phyloP scores from a whole-genome alignment of 2,888 invertebrate species.

The Ormyrus nitidulus region DNA sequence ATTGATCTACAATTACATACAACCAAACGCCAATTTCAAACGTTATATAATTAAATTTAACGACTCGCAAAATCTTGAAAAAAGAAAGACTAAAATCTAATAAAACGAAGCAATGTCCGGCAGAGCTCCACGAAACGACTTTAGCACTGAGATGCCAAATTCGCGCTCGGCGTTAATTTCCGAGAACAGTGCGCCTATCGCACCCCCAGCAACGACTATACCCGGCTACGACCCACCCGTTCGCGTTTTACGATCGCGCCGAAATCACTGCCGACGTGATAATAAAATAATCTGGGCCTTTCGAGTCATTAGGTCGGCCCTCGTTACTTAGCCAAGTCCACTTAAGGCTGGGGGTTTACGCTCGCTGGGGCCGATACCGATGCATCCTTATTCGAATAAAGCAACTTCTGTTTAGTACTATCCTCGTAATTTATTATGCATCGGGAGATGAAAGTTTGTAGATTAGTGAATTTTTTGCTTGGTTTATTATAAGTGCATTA shows the following conservation, averaged over 20 bases:
- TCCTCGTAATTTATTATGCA: too few species aligned
- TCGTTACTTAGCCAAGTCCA: constrained; percentile 69
- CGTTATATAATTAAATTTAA: background rate
- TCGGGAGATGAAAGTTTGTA: too few species aligned
- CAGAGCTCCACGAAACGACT: background rate
- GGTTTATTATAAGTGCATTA: too few species aligned
- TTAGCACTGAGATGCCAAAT: constrained; percentile 8
- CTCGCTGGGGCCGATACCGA: background rate
- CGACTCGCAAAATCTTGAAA: background rate
- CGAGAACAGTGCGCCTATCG: constrained; percentile 24
- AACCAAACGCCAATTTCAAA: background rate
- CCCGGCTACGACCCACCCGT: constrained; percentile 43
- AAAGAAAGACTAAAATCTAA: background rate
- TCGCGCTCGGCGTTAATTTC: constrained; percentile 51
- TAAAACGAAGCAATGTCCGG: background rate
- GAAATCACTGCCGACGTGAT: constrained; percentile 74
- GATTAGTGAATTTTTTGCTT: too few species aligned
- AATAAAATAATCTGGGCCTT: constrained; percentile 75
- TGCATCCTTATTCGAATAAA: too few species aligned
- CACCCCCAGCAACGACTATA: constrained; percentile 25
- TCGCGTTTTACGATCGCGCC: constrained; percentile 67
- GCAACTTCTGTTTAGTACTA: too few species aligned
- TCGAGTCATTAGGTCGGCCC: constrained; percentile 74
- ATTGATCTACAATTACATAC: too few species aligned
- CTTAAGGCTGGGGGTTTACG: constrained; percentile 37